Conservation (phyloP, 2,888 invertebrate genomes). For the Ceraclea dissimilis region DNA sequence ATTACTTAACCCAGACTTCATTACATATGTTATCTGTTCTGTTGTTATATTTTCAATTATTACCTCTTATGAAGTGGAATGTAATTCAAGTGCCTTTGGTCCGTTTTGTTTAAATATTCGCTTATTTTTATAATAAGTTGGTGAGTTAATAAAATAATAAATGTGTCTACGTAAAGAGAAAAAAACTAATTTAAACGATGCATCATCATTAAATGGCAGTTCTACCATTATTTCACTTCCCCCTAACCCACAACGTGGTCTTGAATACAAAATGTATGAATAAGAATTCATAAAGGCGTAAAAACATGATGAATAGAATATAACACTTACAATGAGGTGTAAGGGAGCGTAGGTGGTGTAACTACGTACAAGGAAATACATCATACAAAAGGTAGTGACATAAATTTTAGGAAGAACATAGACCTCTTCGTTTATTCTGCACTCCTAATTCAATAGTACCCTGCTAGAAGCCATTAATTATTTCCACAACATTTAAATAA, state of each 20-base stretch:
- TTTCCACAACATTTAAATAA: slow-evolving; percentile 25
- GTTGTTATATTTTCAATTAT: neutral
- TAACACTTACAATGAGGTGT: slow-evolving; percentile 22
- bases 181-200: slow-evolving; percentile 12
- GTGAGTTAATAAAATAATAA: neutral
- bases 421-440: slow-evolving; percentile 23
- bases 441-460: slow-evolving; percentile 26
- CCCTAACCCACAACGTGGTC: slow-evolving; percentile 9
- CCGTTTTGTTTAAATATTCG: neutral
- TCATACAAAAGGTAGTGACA: slow-evolving; percentile 24
- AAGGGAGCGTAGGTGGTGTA: slow-evolving; percentile 23
- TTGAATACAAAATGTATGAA: slow-evolving; percentile 32
- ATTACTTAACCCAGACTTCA: too few relatives aligned
- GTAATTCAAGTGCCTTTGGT: neutral
- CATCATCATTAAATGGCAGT: slow-evolving; percentile 18
- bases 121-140: neutral
- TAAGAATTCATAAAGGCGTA: slow-evolving; percentile 49
- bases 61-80: neutral
- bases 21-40: too few relatives aligned
- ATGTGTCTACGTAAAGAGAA: neutral
- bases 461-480: slow-evolving; percentile 24
- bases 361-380: slow-evolving; percentile 21
- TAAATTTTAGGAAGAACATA: slow-evolving; percentile 23
- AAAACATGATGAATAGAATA: slow-evolving; percentile 50
- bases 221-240: neutral